Evolutionary conservation across 2,797 vertebrate species (phyloP), one percentile per base, ranked within the genome.

Genomic region (Manis javanica): DNA sequence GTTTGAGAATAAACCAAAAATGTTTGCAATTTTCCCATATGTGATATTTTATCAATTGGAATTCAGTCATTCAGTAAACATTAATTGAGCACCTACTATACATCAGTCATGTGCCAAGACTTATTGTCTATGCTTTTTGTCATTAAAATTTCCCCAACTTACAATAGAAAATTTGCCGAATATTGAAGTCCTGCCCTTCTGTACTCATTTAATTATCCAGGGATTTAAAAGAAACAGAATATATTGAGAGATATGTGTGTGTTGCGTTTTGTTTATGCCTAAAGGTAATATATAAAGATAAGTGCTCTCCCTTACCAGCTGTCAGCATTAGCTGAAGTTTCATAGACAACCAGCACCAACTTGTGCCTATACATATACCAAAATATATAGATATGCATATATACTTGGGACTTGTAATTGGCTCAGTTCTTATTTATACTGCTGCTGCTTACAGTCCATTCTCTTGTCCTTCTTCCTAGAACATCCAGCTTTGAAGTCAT

Each of bases 181-280:
- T 87, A 63, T n/a, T 63, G 16, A 19, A 68, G 4, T 86, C 94
- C 69, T 64, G 3, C 39, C 90, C 9, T 69, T 21, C 49, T 72
- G 26, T 34, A 49, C 7, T 78, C 19, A 74, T 63, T 86, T 95
- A 53, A 34, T 86, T 95, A 53, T 71, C 14, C 21, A 42, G 11
- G 23, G 3, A 55, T 46, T 81, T 94, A 86, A 21, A 86, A 84
- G 39, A 91, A 93, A 51, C 15, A 94, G 37, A 85, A 61, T 72
- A 4, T 83, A 34, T 51, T 66, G 13, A 15, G 19, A 66, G 11
- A 63, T 64, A 53, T 93, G 26, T 77, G 63, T 42, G 8, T 31
- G 24, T 64, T 84, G 37, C 49, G 51, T 85, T 72, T 66, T 53
- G 2, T 72, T 59, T 93, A 34, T 66, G 12, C 23, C n/a, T 79